Percentiles rank a stretch among this genome's conserved stretches.
phyloP scores from a whole-genome alignment of 2,113 vertebrate genomes.

The Polypterus senegalus region DNA sequence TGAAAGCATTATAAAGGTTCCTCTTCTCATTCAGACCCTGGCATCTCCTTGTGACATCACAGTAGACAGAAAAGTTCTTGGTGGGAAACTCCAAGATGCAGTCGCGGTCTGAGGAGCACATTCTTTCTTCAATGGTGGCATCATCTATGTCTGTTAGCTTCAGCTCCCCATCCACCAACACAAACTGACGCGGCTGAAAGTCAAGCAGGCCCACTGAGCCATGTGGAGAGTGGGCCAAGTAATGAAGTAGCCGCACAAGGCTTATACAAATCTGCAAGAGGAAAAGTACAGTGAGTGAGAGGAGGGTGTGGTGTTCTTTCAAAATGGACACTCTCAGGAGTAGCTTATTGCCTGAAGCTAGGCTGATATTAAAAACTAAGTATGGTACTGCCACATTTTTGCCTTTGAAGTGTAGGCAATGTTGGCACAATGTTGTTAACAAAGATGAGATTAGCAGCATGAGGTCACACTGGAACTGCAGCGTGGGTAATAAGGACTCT shows the following conservation, averaged over 20 bases:
- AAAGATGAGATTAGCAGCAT: too few species aligned
- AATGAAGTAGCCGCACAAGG: slow-evolving; percentile 68
- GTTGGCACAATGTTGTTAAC: too few species aligned
- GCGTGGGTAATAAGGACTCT: too few species aligned
- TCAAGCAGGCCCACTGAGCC: slow-evolving; percentile 78
- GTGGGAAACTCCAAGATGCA: slow-evolving; percentile 66
- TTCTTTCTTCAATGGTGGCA: slow-evolving; percentile 52
- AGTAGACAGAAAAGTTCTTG: slow-evolving; percentile 59
- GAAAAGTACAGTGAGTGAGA: slow-evolving; percentile 4
- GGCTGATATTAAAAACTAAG: too few species aligned
- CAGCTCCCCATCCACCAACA: slow-evolving; percentile 67
- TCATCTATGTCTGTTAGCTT: slow-evolving; percentile 85
- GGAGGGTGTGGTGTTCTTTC: too few species aligned
- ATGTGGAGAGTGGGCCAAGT: slow-evolving; percentile 70
- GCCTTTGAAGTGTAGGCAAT: too few species aligned
- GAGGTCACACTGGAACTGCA: too few species aligned
- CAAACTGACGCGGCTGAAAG: slow-evolving; percentile 84
- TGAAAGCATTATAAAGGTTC: slow-evolving; percentile 82
- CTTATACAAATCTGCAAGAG: slow-evolving; percentile 70
- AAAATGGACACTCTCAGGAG: too few species aligned
- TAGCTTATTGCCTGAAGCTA: too few species aligned
- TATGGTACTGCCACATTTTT: too few species aligned
- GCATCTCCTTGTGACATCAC: slow-evolving; percentile 46
- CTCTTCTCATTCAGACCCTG: slow-evolving; percentile 69
- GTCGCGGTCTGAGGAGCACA: slow-evolving; percentile 51